A percentile compares a stretch with the other conserved stretches of the same genome.
These are phyloP conservation scores for Drosophila kurseongensis DNA, from an alignment of 1,140 invertebrate species.

Conservation along the genomic window DNA sequence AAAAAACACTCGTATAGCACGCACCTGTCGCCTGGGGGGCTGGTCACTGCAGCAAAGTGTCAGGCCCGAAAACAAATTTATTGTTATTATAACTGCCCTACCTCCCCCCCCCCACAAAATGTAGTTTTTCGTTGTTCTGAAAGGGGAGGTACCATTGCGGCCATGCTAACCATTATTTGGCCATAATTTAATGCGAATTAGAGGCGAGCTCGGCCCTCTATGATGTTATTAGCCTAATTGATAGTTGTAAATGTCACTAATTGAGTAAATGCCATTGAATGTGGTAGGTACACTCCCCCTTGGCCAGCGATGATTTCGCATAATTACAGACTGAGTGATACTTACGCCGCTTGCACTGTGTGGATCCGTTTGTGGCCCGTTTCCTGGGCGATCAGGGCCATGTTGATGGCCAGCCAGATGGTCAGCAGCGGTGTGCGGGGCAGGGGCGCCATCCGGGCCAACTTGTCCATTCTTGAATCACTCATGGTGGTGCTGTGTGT, in stretches of 20 bases:
- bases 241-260: slow-evolving; percentile 67
- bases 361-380: slow-evolving; percentile 69
- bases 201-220: slow-evolving; percentile 39
- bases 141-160: slow-evolving; percentile 3
- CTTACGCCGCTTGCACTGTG: slow-evolving; percentile 83
- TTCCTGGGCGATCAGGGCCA: slow-evolving; percentile 81
- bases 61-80: slow-evolving; percentile 63
- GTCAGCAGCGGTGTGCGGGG: slow-evolving; percentile 76
- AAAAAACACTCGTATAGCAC: slow-evolving; percentile 23
- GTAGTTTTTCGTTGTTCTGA: slow-evolving; percentile 21
- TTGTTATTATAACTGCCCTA: slow-evolving; percentile 46
- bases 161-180: slow-evolving; percentile 47
- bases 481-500: slow-evolving; percentile 69
- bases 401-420: slow-evolving; percentile 82
- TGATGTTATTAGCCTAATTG: slow-evolving; percentile 69
- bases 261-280: slow-evolving; percentile 51
- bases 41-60: slow-evolving; percentile 63
- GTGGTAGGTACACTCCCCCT: not conserved
- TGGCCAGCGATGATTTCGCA: slow-evolving; percentile 14
- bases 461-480: slow-evolving; percentile 79
- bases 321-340: slow-evolving; percentile 36
- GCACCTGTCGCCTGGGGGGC: slow-evolving; percentile 42
- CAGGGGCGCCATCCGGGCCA: slow-evolving; percentile 68
- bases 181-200: slow-evolving; percentile 63
- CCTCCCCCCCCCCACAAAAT: not conserved